Evolutionary conservation across 1,140 invertebrate genomes (phyloP).

Genomic region (Drosophila obscura): DNA sequence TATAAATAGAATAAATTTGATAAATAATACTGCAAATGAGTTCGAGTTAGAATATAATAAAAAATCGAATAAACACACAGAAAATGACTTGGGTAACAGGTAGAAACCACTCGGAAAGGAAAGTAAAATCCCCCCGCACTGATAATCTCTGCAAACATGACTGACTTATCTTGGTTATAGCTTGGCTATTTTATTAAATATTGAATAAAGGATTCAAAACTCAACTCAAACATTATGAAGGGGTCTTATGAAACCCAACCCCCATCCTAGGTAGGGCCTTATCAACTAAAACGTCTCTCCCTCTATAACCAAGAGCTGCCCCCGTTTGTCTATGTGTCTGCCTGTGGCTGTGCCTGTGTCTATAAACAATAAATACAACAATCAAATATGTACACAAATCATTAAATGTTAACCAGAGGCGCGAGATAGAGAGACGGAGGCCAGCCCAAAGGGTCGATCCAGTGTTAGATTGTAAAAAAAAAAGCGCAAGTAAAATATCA

Average conservation of each 20-base stretch:
- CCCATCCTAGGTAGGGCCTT: conserved; percentile 23
- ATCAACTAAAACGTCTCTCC: conserved; percentile 31
- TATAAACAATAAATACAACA: conserved; percentile 12
- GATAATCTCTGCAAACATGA: too few species aligned
- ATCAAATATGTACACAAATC: conserved; percentile 49
- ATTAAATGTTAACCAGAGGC: conserved; percentile 35
- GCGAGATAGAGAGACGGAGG: conserved; percentile 17
- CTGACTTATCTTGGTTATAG: too few species aligned
- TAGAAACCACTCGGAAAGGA: too few species aligned
- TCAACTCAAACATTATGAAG: not conserved
- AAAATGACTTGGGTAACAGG: too few species aligned
- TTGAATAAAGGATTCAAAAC: conserved; percentile 1
- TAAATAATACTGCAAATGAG: not conserved
- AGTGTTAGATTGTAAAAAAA: conserved; percentile 34
- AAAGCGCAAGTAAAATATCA: conserved; percentile 63
- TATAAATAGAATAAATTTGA: conserved; percentile 8
- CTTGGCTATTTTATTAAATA: not conserved
- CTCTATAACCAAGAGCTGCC: too few species aligned
- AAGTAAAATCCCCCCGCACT: too few species aligned
- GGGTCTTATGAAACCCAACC: conserved; percentile 40
- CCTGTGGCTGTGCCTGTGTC: conserved; percentile 5
- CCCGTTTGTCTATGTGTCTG: conserved; percentile 5
- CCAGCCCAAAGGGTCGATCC: conserved; percentile 23
- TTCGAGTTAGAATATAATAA: not conserved
- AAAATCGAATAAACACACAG: too few species aligned